Evolutionary conservation across 2,113 vertebrate species (phyloP).

Genomic region (Dasyprocta punctata): DNA sequence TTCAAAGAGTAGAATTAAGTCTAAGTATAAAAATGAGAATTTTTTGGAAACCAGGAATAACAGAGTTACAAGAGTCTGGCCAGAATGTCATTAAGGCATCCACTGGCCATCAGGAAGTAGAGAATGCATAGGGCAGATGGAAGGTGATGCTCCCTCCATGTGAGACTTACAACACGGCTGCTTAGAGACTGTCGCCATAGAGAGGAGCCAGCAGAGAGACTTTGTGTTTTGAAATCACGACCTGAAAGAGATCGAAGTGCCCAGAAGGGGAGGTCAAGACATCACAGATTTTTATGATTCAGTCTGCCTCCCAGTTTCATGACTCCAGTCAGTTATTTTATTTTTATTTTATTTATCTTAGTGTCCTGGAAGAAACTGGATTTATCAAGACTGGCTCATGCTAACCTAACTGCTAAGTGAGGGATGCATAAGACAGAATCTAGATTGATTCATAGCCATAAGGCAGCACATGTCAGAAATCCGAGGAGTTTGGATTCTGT

Average conservation of each 20-base stretch:
- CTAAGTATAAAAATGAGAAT: neutral
- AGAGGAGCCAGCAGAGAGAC: neutral
- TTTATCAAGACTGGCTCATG: neutral
- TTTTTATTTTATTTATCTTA: neutral
- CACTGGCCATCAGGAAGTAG: neutral
- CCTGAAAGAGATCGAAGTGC: neutral
- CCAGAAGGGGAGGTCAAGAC: neutral
- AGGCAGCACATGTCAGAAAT: neutral
- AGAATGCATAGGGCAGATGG: neutral
- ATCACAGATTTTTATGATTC: neutral
- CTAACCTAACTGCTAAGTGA: neutral
- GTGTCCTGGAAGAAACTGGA: neutral
- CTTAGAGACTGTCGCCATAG: neutral
- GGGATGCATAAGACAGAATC: neutral
- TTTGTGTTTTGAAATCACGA: neutral
- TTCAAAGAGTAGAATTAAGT: neutral
- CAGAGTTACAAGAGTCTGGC: neutral
- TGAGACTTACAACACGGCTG: neutral
- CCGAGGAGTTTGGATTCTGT: neutral
- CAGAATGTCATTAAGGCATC: neutral
- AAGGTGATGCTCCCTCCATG: rapidly evolving
- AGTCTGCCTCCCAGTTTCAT: neutral
- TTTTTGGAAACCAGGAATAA: neutral
- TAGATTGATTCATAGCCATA: neutral
- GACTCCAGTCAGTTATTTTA: neutral